Evolutionary conservation across 92 coral and sea anemone genomes (phyloP).

Genomic region (Virgularia gustaviana): DNA sequence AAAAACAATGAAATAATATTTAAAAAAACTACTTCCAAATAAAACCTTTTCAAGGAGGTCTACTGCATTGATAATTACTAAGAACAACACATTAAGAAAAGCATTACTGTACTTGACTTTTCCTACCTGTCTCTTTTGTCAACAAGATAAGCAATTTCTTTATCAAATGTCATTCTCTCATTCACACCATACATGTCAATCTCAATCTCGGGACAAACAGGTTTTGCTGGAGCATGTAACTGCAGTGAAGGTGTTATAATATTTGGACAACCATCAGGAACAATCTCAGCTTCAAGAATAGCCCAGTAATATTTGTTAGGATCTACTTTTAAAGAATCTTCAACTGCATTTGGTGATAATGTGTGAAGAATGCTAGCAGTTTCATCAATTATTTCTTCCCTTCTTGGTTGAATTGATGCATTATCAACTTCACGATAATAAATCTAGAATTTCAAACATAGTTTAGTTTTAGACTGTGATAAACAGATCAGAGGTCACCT

Average conservation of each 20-base stretch:
- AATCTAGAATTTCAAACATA: slow-evolving; percentile 47
- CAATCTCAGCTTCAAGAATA: slow-evolving; percentile 65
- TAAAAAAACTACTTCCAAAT: too few relatives aligned
- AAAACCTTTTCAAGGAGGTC: too few relatives aligned
- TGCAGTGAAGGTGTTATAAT: slow-evolving; percentile 69
- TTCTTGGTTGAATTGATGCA: not conserved
- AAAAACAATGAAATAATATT: not conserved
- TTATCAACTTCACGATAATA: slow-evolving; percentile 59
- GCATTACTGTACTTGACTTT: too few relatives aligned
- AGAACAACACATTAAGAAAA: too few relatives aligned
- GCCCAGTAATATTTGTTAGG: slow-evolving; percentile 74
- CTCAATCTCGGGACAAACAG: slow-evolving; percentile 66
- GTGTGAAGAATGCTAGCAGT: slow-evolving; percentile 59
- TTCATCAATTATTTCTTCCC: slow-evolving; percentile 39
- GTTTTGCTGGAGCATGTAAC: slow-evolving; percentile 64
- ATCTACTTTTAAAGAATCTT: slow-evolving; percentile 67
- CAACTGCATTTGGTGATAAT: slow-evolving; percentile 47
- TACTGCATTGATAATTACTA: too few relatives aligned
- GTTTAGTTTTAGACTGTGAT: not conserved
- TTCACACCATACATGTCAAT: slow-evolving; percentile 63
- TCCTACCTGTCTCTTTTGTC: slow-evolving; percentile 74
- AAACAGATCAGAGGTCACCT: not conserved
- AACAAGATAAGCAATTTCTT: slow-evolving; percentile 63
- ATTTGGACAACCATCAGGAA: slow-evolving; percentile 61
- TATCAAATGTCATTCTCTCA: slow-evolving; percentile 64